Percentiles rank a stretch among this genome's conserved stretches.
Conservation (phyloP, 2,888 invertebrate genomes). For the Eueremaeus valkanovi region DNA sequence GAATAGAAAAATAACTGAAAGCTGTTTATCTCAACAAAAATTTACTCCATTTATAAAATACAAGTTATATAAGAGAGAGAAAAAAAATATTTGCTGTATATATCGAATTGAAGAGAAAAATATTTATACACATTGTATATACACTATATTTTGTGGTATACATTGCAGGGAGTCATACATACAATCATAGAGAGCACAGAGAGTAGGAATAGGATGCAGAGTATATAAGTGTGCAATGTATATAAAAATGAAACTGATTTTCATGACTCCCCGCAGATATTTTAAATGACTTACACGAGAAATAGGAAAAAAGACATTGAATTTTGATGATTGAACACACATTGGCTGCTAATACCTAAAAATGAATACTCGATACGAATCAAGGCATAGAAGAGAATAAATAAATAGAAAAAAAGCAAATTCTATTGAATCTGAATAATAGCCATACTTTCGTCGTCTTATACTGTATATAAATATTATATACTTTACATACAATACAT, state of each 20-base stretch:
- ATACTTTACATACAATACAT: no score
- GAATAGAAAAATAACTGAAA: not conserved
- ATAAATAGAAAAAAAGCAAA: no score
- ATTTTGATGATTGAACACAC: constrained; percentile 1
- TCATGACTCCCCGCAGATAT: constrained; percentile 28
- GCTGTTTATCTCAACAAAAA: not conserved
- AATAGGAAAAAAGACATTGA: not conserved
- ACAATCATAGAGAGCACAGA: no score
- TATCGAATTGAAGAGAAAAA: not conserved
- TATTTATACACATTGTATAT: not conserved
- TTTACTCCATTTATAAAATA: not conserved
- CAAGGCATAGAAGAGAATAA: no score
- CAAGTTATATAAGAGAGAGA: not conserved
- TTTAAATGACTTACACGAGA: constrained; percentile 33
- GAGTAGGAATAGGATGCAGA: no score
- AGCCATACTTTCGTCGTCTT: no score
- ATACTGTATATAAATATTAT: no score
- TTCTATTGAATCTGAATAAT: no score
- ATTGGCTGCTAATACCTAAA: not conserved
- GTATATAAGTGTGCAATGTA: no score
- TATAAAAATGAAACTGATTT: not conserved
- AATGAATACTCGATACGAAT: not conserved
- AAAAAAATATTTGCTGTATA: not conserved
- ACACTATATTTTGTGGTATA: not conserved
- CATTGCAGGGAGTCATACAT: not conserved